Conservation (phyloP, 1,140 invertebrate genomes). For the Leptonema lineaticorne region DNA sequence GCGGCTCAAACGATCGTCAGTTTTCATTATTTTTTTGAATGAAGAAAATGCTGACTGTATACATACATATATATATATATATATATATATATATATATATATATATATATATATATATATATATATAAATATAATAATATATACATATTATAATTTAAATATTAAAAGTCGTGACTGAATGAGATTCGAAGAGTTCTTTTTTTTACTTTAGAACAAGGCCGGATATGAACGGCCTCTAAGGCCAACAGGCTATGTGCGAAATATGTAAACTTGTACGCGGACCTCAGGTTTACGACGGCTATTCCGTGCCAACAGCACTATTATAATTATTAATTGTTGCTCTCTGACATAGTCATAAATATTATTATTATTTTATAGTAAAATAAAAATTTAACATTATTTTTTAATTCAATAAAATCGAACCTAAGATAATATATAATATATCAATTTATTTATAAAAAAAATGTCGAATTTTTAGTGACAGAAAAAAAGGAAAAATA, state of each 20-base stretch:
- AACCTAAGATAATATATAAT: too few species aligned
- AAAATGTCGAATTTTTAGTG: neutral
- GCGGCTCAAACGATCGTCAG: too few species aligned
- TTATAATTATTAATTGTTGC: slow-evolving; percentile 1
- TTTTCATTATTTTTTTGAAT: too few species aligned
- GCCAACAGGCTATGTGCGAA: neutral
- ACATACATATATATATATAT: neutral
- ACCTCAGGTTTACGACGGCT: neutral
- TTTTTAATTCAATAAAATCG: too few species aligned
- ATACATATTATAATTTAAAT: neutral
- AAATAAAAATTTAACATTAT: too few species aligned
- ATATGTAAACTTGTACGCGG: neutral
- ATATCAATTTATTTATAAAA: too few species aligned
- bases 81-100: neutral
- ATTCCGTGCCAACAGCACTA: neutral
- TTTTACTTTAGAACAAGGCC: too few species aligned
- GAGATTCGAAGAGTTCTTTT: neutral
- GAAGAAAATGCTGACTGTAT: too few species aligned
- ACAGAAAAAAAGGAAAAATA: neutral
- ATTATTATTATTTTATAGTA: too few species aligned
- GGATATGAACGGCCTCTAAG: neutral
- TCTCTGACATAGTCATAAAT: slow-evolving; percentile 11
- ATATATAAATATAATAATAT: neutral
- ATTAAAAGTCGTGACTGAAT: neutral
- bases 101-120: neutral